Base-by-base conservation (phyloP, 2,797 vertebrate genomes). In the Fringilla coelebs region DNA sequence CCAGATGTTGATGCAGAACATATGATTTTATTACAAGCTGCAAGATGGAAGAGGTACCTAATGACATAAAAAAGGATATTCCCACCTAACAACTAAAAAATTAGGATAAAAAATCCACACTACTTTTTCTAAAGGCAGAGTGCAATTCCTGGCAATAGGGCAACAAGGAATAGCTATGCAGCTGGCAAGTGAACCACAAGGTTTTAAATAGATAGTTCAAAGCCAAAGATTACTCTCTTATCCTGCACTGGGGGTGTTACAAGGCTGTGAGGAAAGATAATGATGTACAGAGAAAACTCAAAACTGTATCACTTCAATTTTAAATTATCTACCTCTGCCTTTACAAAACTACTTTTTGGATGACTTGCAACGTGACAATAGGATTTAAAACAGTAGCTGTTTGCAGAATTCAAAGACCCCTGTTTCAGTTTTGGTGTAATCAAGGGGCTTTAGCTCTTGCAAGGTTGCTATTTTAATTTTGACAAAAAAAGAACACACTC, bases 181-280 rank as follows among this genome's bases (percentile, higher is more conserved):
- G 71, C 52, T 89, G 82, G 85, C 76, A 93, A 89, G 22, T 20
- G 43, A 89, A 79, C 25, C 73, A 81, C 31, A 51, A 70, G 58
- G 86, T 81, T 96, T 96, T 95, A 96, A 96, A 94, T 40, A 95
- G 94, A 75, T 25, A 81, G 48, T 85, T 95, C 95, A 88, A 91
- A 93, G 91, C 38, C 71, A 94, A 80, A 95, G 75, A 96, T 96
- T 83, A 90, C 85, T 94, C 43, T 62, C 70, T 94, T 76, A 93
- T 76, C 70, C 79, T 77, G 31, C 9, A 11, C 41, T 96, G 74
- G 54, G 54, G 12, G 43, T 36, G 26, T 31, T 62, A 88, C 61
- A 89, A 73, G 71, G 75, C 55, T 61, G 60, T 67, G 63, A 90
- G 31, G 43, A 93, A 93, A 94, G 34, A n/a, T 36, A 62, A 38